phyloP scores from a whole-genome alignment of 2,888 invertebrate genomes.

The Strigamia maritima region DNA sequence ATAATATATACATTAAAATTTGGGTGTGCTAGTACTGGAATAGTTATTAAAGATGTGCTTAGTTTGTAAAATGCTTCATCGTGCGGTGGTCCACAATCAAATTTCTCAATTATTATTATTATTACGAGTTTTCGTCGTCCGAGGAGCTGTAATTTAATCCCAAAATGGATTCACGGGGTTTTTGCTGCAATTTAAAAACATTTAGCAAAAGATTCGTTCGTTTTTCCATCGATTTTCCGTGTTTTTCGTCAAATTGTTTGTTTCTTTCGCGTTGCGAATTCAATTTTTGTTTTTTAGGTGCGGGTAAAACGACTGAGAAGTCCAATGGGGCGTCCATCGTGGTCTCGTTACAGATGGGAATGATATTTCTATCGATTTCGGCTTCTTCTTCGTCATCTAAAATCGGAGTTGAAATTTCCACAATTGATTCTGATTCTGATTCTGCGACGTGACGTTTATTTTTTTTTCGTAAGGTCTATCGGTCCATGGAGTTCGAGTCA shows the following conservation, averaged over 20 bases:
- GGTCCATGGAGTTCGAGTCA: constrained; percentile 48
- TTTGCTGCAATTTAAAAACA: not conserved
- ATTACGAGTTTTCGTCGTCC: not conserved
- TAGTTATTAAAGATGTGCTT: no score
- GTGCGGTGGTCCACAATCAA: no score
- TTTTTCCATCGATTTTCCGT: not conserved
- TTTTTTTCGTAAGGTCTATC: constrained; percentile 47
- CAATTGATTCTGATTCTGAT: not conserved
- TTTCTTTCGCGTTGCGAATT: not conserved
- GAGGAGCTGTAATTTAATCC: not conserved
- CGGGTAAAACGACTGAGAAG: not conserved
- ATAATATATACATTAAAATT: not conserved
- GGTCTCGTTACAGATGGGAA: not conserved
- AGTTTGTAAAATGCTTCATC: no score
- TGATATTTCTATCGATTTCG: not conserved
- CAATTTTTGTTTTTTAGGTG: not conserved
- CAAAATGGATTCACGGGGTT: not conserved
- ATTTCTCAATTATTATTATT: not conserved
- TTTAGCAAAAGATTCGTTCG: not conserved
- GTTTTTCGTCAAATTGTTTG: not conserved
- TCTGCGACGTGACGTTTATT: constrained; percentile 18
- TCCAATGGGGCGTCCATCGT: not conserved
- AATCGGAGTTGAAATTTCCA: not conserved
- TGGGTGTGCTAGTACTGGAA: no score
- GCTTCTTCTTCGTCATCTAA: not conserved